Percentiles rank a stretch among this genome's conserved stretches.
These are phyloP conservation scores for Tetranychus truncatus DNA, from an alignment of 2,888 invertebrate species.

Conservation along the genomic window DNA sequence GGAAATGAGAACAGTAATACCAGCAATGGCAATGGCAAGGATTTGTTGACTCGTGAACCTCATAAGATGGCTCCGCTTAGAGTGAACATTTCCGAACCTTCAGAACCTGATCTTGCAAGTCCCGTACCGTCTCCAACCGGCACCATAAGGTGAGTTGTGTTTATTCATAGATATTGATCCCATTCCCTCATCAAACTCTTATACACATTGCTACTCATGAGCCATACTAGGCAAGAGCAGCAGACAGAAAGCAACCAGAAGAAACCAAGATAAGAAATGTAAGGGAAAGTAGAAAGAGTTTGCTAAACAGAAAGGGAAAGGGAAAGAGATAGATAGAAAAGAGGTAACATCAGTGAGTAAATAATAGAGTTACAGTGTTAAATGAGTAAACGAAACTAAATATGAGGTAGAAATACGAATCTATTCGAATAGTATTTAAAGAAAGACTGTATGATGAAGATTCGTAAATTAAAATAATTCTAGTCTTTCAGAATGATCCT, in stretches of 20 bases:
- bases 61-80: conserved; percentile 48
- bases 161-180: neutral
- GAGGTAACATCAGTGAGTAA: neutral
- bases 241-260: neutral
- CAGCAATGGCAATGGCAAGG: conserved; percentile 13
- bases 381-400: neutral
- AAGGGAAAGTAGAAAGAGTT: neutral
- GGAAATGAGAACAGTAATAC: neutral
- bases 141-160: conserved; percentile 33
- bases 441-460: too few relatives aligned
- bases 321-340: neutral
- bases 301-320: neutral
- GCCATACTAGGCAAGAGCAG: neutral
- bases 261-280: neutral
- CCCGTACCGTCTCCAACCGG: conserved; percentile 83
- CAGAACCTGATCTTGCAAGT: conserved; percentile 42
- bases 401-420: too few relatives aligned
- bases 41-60: neutral
- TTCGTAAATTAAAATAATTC: too few relatives aligned
- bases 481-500: too few relatives aligned
- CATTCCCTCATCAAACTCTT: neutral
- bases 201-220: neutral
- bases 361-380: neutral
- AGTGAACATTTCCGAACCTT: conserved; percentile 63
- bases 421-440: too few relatives aligned